These are phyloP conservation scores for Pseudanteris insignis DNA, from an alignment of 2,888 invertebrate genomes.

Conservation along the genomic window DNA sequence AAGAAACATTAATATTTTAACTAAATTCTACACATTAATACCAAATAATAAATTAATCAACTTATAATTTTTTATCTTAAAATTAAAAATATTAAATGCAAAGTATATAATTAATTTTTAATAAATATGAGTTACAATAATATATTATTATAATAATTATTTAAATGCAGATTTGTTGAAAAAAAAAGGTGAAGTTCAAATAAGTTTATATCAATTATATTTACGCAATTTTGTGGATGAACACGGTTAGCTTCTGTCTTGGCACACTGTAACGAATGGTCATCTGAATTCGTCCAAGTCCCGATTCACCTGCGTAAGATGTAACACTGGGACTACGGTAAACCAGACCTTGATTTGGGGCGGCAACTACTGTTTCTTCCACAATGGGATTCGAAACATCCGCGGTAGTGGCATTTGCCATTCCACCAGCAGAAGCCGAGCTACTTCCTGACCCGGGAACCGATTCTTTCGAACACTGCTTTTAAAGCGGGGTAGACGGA, in stretches of 20 bases:
- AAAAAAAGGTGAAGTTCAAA: too few relatives aligned
- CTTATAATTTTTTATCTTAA: too few relatives aligned
- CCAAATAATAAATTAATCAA: too few relatives aligned
- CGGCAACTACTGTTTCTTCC: constrained; percentile 59
- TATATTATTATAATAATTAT: too few relatives aligned
- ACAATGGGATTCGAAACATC: constrained; percentile 42
- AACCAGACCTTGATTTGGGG: constrained; percentile 67
- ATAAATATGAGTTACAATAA: constrained; percentile 22
- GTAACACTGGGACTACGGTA: constrained; percentile 73
- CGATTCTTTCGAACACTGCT: constrained; percentile 60
- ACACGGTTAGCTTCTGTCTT: constrained; percentile 82
- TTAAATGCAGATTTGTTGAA: too few relatives aligned
- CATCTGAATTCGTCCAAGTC: constrained; percentile 83
- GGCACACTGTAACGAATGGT: constrained; percentile 86
- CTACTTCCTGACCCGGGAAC: constrained; percentile 54
- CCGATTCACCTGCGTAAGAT: constrained; percentile 77
- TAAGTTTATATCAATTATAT: too few relatives aligned
- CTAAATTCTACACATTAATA: too few relatives aligned
- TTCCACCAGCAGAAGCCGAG: constrained; percentile 47
- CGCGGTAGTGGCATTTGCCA: constrained; percentile 42
- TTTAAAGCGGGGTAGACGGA: constrained; percentile 58
- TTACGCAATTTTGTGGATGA: constrained; percentile 91
- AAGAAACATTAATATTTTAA: too few relatives aligned
- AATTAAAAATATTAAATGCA: too few relatives aligned
- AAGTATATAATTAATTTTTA: too few relatives aligned